A percentile compares a stretch with the other conserved stretches of the same genome.
phyloP scores from a whole-genome alignment of 2,888 invertebrate species.

The Nesidiocoris tenuis region DNA sequence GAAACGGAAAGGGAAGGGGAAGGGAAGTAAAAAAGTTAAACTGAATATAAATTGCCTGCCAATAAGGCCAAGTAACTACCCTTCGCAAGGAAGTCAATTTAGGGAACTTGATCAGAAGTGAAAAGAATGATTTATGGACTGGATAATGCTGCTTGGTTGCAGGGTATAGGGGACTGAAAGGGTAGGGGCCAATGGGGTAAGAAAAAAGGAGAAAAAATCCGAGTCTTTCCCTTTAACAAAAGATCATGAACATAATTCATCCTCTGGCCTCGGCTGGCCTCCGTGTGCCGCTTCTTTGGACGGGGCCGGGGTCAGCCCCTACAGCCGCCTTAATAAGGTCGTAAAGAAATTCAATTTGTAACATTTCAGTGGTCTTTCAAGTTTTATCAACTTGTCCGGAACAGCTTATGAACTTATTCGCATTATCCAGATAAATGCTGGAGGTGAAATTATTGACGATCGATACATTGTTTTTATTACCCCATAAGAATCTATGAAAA shows the following conservation, averaged over 20 bases:
- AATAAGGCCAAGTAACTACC: slow-evolving; percentile 33
- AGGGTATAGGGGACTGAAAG: neutral
- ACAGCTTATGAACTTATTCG: no score
- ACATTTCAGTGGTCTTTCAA: no score
- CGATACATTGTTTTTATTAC: no score
- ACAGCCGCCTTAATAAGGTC: neutral
- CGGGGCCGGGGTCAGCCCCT: neutral
- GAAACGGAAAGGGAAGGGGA: neutral
- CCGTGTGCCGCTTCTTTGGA: neutral
- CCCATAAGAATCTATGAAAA: no score
- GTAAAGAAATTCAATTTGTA: neutral
- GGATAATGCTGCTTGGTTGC: slow-evolving; percentile 15
- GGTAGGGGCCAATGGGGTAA: no score
- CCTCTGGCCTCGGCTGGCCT: neutral
- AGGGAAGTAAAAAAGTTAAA: slow-evolving; percentile 24
- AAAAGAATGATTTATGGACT: slow-evolving; percentile 40
- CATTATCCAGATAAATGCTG: no score
- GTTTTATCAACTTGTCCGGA: no score
- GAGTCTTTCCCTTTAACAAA: slow-evolving; percentile 26
- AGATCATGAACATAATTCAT: slow-evolving; percentile 38
- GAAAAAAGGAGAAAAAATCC: slow-evolving; percentile 19
- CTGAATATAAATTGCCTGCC: slow-evolving; percentile 41
- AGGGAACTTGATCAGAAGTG: slow-evolving; percentile 37
- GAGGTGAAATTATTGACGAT: no score
- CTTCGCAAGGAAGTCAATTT: slow-evolving; percentile 36